Evolutionary conservation across 2,888 invertebrate genomes (phyloP).

Genomic region (Drosophila merina): DNA sequence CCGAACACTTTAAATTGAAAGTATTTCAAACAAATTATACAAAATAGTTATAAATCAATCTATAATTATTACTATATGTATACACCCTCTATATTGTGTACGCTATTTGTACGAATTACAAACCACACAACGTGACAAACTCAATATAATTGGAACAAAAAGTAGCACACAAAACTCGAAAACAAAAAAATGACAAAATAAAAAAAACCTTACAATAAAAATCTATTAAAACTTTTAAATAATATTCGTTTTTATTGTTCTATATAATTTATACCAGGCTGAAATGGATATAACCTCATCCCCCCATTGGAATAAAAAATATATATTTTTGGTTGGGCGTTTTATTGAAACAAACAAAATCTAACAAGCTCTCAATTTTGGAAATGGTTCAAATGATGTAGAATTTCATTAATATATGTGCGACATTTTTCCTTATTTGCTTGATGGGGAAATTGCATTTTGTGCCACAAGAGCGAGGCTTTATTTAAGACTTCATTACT

Average conservation of each 20-base stretch:
- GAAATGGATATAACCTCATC: background rate
- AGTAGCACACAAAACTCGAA: conserved; percentile 43
- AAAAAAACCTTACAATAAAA: conserved; percentile 58
- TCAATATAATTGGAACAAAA: conserved; percentile 73
- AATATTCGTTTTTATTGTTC: background rate
- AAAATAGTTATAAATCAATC: conserved; percentile 60
- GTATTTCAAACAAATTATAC: conserved; percentile 70
- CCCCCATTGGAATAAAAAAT: background rate
- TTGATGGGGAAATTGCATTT: conserved; percentile 27
- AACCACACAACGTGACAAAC: conserved; percentile 61
- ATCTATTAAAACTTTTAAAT: conserved; percentile 51
- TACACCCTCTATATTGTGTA: conserved; percentile 59
- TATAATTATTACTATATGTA: conserved; percentile 58
- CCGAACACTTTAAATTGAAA: conserved; percentile 57
- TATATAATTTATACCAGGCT: background rate
- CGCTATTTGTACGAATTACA: conserved; percentile 62
- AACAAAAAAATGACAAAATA: conserved; percentile 41
- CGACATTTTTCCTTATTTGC: conserved; percentile 17
- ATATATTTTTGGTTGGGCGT: conserved; percentile 37
- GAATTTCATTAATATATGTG: conserved; percentile 37
- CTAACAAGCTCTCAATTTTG: conserved; percentile 34
- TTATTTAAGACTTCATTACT: conserved; percentile 30
- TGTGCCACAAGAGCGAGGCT: conserved; percentile 39
- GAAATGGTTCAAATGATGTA: conserved; percentile 43
- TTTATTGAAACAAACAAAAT: conserved; percentile 54